Base-by-base conservation (phyloP, 2,797 vertebrate species). In the Coracias cyanogaster region DNA sequence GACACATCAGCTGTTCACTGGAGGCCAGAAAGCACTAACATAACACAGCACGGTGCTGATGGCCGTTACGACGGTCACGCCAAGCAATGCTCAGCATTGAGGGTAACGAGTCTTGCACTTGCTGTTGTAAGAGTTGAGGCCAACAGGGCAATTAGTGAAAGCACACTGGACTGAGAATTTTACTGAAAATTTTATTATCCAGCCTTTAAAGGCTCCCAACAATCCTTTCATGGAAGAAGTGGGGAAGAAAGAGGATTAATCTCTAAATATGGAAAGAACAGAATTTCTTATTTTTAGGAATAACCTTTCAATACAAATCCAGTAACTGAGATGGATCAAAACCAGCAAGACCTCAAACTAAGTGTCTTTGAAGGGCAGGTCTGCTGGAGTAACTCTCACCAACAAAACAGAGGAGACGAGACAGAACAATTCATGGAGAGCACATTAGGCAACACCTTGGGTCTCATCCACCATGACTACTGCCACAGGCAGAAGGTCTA, bases 1-100 rank as follows among this genome's bases (percentile, higher is more conserved):
- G 80, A 52, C 21, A 39, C 66, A 51, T 20, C 76, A 86, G 93
- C 91, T 66, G 77, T 24, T 72, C 15, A 7, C 35, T 20, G 87
- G 80, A 6, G 33, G 66, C 78, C 70, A 41, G 87, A 7, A 16
- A 37, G 22, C 51, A 15, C 21, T 15, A n/a, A 41, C 6, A 1
- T 48, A 71, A 21, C 43, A 1, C 8, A n/a, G 85, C 4, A 1
- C 3, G 3, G 79, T 1, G 21, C 67, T 7, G 39, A 21, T 0
- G 2, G 69, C 24, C 9, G 39, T 3, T 5, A 6, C 0, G 0
- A 20, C 1, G 2, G 1, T 10, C 66, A 22, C 2, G 0, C 5
- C 14, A 2, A 46, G 49, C 74, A 21, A 15, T 0, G 4, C 88
- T 2, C 20, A 7, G 9, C 15, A 21, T 3, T 0, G 19, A 0